Base-by-base conservation (phyloP, 2,888 invertebrate species). In the Caradrina clavipalpis region DNA sequence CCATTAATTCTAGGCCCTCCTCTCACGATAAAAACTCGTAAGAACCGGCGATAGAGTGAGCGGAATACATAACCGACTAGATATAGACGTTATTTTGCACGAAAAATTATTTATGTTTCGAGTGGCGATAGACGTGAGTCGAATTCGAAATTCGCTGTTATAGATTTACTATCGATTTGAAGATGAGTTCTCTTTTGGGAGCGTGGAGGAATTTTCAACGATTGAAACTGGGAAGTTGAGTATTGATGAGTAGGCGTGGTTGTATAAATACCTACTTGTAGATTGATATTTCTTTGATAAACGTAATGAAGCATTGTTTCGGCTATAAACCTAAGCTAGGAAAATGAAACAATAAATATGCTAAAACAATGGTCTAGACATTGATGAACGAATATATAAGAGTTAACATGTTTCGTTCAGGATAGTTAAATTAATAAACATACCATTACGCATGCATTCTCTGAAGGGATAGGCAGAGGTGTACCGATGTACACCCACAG, bases 81-180 rank as follows among this genome's bases (percentile, higher is more conserved):
- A 68, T 75, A 49, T 75, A 75, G 76, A 80, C 47, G 76, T 59
- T 80, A 76, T 79, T 80, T 76, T 80, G 76, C 47, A 76, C 60
- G 76, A 75, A 75, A 79, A 58, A 80, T 80, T 68, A 80, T 80
- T 76, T 76, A 76, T 76, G 76, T 76, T 76, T 75, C 76, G 68
- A 76, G 61, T 75, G 50, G 54, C 57, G 39, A 31, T 21, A 68
- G 61, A 75, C 76, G 76, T 79, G 76, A 31, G 22, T 21, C n/a
- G 80, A 79, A 75, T 79, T 58, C 47, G 35, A 55, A 74, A 42
- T 51, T 54, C 45, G 19, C 54, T 47, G 69, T 75, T 74, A 76
- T 76, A 67, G 76, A 76, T 76, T 76, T 79, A 50, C 21, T 47
- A 79, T 76, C 50, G 60, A 83, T 72, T 81, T 75, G 47, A 57